Evolutionary conservation across 2,797 vertebrate species (phyloP).

Genomic region (Setipinna tenuifilis): DNA sequence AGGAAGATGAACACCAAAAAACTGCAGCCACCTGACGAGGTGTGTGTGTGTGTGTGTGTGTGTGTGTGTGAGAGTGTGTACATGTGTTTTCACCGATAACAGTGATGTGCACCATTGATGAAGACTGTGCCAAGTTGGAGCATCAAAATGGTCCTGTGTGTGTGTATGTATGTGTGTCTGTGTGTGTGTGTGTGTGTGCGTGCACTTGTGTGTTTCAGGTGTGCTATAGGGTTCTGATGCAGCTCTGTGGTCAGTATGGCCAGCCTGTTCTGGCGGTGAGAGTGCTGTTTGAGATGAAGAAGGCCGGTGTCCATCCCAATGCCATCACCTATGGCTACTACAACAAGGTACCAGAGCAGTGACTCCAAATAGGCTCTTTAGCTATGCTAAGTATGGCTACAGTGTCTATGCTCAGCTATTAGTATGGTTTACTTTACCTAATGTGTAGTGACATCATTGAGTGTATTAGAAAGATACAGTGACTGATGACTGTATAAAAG

Average conservation of each 20-base stretch:
- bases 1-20: conserved; percentile 95
- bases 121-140: not conserved
- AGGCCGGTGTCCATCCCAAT: conserved; percentile 95
- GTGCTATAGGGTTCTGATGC: conserved; percentile 96
- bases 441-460: no score
- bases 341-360: conserved; percentile 82
- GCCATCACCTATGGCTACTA: conserved; percentile 99
- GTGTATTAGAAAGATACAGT: no score
- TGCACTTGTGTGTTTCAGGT: conserved; percentile 74
- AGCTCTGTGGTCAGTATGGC: conserved; percentile 95
- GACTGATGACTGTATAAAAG: no score
- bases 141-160: not conserved
- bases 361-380: not conserved
- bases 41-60: conserved; percentile 58
- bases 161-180: not conserved
- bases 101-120: not conserved
- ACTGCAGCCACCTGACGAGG: conserved; percentile 96
- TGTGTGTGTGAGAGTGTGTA: not conserved
- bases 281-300: conserved; percentile 98
- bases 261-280: conserved; percentile 94
- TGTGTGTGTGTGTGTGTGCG: not conserved
- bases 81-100: not conserved
- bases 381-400: not conserved
- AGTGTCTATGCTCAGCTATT: not conserved
- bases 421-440: not conserved